Evolutionary conservation across 2,888 invertebrate species (phyloP).

Genomic region (Drosophila neutralis): DNA sequence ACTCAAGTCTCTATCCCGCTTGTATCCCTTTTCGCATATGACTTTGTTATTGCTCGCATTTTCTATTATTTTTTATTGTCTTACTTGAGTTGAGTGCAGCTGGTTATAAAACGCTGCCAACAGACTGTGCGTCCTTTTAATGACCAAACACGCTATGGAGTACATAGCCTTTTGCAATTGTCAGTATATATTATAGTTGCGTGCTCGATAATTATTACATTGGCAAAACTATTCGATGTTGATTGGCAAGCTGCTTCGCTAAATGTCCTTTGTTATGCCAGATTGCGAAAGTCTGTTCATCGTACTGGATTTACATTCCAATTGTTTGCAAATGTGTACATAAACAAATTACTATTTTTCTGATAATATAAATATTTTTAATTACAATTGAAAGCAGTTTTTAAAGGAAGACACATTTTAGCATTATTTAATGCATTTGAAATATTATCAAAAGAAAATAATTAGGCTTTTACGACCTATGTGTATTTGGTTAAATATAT

Average conservation of each 20-base stretch:
- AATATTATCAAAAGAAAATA: background rate
- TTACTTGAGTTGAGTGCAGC: slow-evolving; percentile 42
- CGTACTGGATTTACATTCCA: background rate
- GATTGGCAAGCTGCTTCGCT: background rate
- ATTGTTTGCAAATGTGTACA: background rate
- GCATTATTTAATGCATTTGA: background rate
- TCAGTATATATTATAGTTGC: background rate
- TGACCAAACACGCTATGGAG: background rate
- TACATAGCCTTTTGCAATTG: background rate
- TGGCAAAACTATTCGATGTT: background rate
- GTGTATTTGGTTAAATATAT: background rate
- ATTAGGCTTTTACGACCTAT: background rate
- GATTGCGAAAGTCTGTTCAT: background rate
- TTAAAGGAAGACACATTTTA: background rate
- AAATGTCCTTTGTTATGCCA: background rate
- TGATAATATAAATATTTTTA: background rate
- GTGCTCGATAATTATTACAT: background rate
- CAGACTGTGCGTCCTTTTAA: slow-evolving; percentile 16
- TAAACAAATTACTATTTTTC: accelerated
- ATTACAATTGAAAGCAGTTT: background rate
- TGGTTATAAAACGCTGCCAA: slow-evolving; percentile 56
- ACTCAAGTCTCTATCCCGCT: slow-evolving; percentile 1
- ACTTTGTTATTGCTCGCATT: slow-evolving; percentile 37
- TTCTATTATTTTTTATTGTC: slow-evolving; percentile 73
- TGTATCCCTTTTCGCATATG: slow-evolving; percentile 31